Evolutionary conservation across 2,797 vertebrate genomes (phyloP).

Genomic region (Paramormyrops hopkinsi): DNA sequence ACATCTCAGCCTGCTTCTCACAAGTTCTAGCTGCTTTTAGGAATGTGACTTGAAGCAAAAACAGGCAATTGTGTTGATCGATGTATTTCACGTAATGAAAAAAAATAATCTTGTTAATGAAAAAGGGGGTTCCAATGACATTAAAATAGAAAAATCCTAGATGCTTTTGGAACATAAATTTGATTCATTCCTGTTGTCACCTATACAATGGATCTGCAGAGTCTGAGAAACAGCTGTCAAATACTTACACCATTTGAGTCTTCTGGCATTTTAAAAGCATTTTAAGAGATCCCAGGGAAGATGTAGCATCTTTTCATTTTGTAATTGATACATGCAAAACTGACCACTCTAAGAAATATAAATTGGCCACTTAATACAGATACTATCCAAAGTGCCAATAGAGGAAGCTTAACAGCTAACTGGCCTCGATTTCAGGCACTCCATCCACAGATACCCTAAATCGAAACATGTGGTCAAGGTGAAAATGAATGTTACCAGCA

Average conservation of each 20-base stretch:
- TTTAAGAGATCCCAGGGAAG: neutral
- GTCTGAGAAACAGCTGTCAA: neutral
- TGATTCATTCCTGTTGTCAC: neutral
- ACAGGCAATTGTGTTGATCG: neutral
- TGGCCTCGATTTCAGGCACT: neutral
- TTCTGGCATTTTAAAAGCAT: neutral
- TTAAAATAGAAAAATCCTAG: neutral
- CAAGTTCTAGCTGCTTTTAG: neutral
- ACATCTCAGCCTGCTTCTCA: neutral
- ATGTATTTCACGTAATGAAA: neutral
- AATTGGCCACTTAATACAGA: neutral
- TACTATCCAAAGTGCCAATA: neutral
- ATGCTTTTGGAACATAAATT: neutral
- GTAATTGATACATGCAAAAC: neutral
- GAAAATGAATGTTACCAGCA: constrained; percentile 40
- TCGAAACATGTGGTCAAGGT: constrained; percentile 29
- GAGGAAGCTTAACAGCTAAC: neutral
- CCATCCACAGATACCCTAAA: constrained; percentile 27
- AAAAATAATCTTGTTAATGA: neutral
- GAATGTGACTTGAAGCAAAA: neutral
- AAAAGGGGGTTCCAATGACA: neutral
- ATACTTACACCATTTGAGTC: neutral
- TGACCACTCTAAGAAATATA: neutral
- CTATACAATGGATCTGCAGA: neutral
- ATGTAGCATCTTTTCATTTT: neutral